Evolutionary conservation across 2,888 invertebrate species (phyloP), one percentile per base, ranked within the genome.

Genomic region (Sesia apiformis): DNA sequence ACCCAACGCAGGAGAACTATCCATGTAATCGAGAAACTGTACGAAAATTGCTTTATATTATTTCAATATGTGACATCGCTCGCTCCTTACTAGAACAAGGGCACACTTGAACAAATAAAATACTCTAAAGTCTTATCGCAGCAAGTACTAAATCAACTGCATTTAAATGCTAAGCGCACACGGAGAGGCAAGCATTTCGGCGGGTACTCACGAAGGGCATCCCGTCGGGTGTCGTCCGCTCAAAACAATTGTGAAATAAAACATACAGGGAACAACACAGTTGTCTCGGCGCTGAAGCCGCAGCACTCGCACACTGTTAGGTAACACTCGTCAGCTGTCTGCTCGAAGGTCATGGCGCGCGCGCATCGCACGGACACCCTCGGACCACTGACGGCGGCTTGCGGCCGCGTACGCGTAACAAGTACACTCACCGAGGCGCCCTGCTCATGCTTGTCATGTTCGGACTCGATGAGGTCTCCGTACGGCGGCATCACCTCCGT

Each of bases 331-430:
- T 90, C 88, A 64, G 72, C 81, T 65, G 80, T 71, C 77, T 83
- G 83, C 76, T 86, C 88, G 84, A 86, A 84, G 87, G 84, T 86
- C 88, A 87, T 87, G 81, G 82, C 86, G 85, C 87, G 85, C 85
- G 84, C 86, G 88, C 87, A 83, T 82, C 78, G 78, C 78, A 64
- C 84, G 82, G 71, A 67, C 70, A 66, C 66, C 71, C 73, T 68
- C 67, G 70, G 71, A 62, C 65, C 81, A 86, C 86, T 84, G 83
- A 73, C 62, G 8, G 8, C 46, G 3, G 46, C 23, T 41, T 3
- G 62, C 52, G 54, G 54, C 62, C 57, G 63, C 65, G 63, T 67
- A 57, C 61, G 59, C 66, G 64, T 60, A 56, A 52, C 59, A 57
- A 60, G 58, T 63, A 60, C 52, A 56, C 57, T 56, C 56, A 57